These are phyloP conservation scores for Nycticebus coucang DNA, from an alignment of 2,113 vertebrate species.

Conservation along the genomic window DNA sequence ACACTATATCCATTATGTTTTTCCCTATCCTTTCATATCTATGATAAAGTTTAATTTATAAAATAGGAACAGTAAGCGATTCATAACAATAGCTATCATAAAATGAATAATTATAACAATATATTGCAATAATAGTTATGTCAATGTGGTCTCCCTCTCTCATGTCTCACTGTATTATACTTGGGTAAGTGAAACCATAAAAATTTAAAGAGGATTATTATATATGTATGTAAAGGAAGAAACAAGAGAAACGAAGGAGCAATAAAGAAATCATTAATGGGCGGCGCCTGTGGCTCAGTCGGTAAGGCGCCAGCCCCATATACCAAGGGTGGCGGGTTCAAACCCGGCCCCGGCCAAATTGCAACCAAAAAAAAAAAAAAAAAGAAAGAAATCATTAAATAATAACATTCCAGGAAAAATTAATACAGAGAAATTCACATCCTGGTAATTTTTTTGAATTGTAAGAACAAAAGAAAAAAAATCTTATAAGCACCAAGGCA, in stretches of 20 bases:
- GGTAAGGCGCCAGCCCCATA: no score
- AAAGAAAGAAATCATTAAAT: neutral
- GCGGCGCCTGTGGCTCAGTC: no score
- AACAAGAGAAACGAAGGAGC: neutral
- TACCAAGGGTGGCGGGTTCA: no score
- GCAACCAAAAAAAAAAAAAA: no score
- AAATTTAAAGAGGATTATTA: neutral
- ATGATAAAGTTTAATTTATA: neutral
- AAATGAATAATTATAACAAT: neutral
- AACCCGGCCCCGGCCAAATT: no score
- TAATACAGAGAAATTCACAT: neutral
- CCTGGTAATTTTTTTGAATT: neutral
- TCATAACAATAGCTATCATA: neutral
- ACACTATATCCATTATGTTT: neutral
- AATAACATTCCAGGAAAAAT: neutral
- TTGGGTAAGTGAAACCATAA: neutral
- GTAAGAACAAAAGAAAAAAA: neutral
- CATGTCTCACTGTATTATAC: neutral
- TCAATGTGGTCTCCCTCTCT: neutral
- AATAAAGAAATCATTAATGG: neutral
- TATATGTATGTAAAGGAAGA: neutral
- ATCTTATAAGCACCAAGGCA: neutral
- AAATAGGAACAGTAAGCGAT: neutral
- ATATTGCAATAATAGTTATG: neutral
- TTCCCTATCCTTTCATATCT: neutral